Evolutionary conservation across 2,113 vertebrate species (phyloP), one percentile per base, ranked within the genome.

Genomic region (Manacus vitellinus): DNA sequence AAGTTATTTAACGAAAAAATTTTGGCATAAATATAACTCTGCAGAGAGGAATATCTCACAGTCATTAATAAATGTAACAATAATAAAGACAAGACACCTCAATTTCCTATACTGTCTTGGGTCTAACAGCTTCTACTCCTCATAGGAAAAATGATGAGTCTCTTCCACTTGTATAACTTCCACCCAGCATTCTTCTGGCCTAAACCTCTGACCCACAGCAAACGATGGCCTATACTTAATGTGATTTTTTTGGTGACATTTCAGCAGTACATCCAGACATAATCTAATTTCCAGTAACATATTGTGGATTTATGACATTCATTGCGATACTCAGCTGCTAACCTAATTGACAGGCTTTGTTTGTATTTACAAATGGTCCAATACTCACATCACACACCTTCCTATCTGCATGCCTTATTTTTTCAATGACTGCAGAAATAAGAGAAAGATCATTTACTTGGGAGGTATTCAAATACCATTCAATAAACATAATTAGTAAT

Each of bases 401-500:
- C 47, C 75, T 89, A 66, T 41, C 46, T 77, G 43, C 3, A 5
- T 63, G 68, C 9, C 33, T 39, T n/a, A 8, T 44, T 77, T 86
- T 81, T 95, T 31, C 20, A 75, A 35, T 44, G 41, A 72, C 46
- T 55, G 9, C 2, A 85, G 63, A 86, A 93, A 54, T 62, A 92
- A 63, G 35, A 56, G 47, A 70, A 91, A n/a, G 19, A 24, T 62
- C 7, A 74, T 62, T 82, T 72, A 87, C 80, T 89, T 79, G 37
- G 59, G 43, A 92, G 70, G 31, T 44, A 77, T 62, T 85, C 39
- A 91, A 88, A 91, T 47, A 80, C 22, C 28, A 73, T 67, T 84
- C 72, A 84, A 82, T 79, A 94, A 92, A 84, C 19, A 54, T 46
- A 85, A 92, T 62, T 94, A 84, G 59, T 14, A 90, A 84, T 33